Base-by-base conservation (phyloP, 1,140 invertebrate species). In the Psix sp. region DNA sequence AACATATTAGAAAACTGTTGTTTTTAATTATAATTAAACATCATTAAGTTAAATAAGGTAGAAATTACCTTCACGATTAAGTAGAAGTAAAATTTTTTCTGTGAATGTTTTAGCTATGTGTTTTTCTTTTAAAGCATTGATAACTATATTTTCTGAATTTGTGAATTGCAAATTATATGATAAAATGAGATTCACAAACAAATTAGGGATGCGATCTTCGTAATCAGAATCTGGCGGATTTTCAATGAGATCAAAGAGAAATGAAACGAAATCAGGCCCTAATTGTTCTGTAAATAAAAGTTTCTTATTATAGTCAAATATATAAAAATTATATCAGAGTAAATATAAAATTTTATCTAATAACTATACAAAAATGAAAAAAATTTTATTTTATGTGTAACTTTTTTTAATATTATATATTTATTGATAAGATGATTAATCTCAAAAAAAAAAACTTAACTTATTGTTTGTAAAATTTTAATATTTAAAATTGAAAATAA, bases 161-260 rank as follows among this genome's bases (percentile, higher is more conserved):
- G 83, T 82, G 78, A 96, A 96, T 82, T 98, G 96, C 11, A 97
- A 88, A 88, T 97, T 97, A 80, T 94, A 96, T 0, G 95, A 93
- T 13, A 97, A 87, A 36, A 97, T 89, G 13, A 97, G 83, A 52
- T 92, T 93, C n/a, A 96, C 88, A 77, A 96, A 94, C 52, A 93
- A 83, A 81, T 97, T 95, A 0, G 93, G 91, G 35, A 96, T 91
- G 63, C 93, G 89, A 80, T 96, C 94, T 54, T 94, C 93, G 35
- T 91, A 88, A 71, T 93, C 93, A 15, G 91, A 91, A 54, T 93
- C 91, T 2, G 92, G 91, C 13, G 93, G 93, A 60, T 90, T 90
- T 85, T 96, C 95, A 60, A 97, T 94, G 42, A 93, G 87, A 65
- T 95, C 91, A 29, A 97, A 84, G 0, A 97, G 83, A 80, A 95